Evolutionary conservation across 2,888 invertebrate species (phyloP), one percentile per base, ranked within the genome.

Genomic region (Prosapia bicincta): DNA sequence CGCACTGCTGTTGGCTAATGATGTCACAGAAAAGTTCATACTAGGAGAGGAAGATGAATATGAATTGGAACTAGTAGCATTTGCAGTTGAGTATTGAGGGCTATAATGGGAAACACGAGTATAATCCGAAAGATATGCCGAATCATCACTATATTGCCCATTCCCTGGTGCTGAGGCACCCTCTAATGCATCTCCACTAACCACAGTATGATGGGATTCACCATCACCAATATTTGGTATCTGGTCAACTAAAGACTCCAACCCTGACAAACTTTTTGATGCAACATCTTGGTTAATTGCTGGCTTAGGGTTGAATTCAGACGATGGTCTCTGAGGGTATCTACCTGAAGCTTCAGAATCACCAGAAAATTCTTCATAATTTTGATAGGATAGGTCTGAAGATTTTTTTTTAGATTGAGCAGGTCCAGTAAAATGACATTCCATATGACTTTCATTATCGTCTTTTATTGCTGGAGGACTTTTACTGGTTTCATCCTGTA

Each of bases 211-310:
- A 1, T 83, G 80, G 32, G 80, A 81, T 26, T 89, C 90, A 6
- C 91, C 92, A 82, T 95, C 94, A 75, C 92, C 91, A 85, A 95
- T 93, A 82, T 93, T 93, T 71, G 95, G 96, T 85, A 96, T 96
- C 88, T 96, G 96, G 86, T 96, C 95, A 79, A 96, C 95, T 69
- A 96, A 88, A 66, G 95, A 95, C 85, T 96, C 95, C 69, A 96
- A 87, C 24, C 95, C 96, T 23, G 95, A 95, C 69, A 94, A 87
- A 81, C 93, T 94, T 84, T 95, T 95, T 28, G 93, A 92, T n/a
- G 94, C 90, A 38, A 94, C 92, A 85, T 94, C 94, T 83, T 92
- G 92, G 65, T 79, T 79, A 74, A 76, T 80, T 26, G 70, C 74
- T 32, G 78, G 80, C 77, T 80, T 79, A n/a, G 77, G 77, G 24